A percentile compares a stretch with the other conserved stretches of the same genome.
These are phyloP conservation scores for Liparis tanakae DNA, from an alignment of 2,797 vertebrate genomes.

Conservation along the genomic window DNA sequence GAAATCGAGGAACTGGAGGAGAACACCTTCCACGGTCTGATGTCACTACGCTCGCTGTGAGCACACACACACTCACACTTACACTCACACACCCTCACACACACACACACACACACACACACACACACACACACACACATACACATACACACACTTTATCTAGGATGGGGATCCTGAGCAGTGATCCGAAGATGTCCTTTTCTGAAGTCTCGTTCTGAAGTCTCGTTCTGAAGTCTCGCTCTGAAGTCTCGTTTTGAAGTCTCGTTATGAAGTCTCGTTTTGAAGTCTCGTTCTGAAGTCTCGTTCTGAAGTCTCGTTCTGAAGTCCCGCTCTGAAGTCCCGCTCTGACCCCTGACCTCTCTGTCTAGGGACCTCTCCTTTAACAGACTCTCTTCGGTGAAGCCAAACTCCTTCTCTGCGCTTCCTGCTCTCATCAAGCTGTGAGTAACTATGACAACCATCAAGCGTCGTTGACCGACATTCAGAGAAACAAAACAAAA, in stretches of 20 bases:
- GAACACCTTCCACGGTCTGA: slow-evolving; percentile 88
- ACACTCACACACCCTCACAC: slow-evolving; percentile 56
- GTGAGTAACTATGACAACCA: slow-evolving; percentile 82
- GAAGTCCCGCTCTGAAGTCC: no score
- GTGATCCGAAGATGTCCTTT: slow-evolving; percentile 40
- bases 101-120: slow-evolving; percentile 26
- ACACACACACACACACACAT: not conserved
- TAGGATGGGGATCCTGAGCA: slow-evolving; percentile 37
- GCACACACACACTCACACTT: slow-evolving; percentile 51
- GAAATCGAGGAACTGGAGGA: slow-evolving; percentile 87
- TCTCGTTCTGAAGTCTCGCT: no score
- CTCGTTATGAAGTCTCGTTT: no score
- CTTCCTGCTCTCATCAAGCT: slow-evolving; percentile 91
- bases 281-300: no score
- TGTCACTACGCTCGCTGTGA: slow-evolving; percentile 90
- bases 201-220: no score
- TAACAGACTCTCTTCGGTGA: slow-evolving; percentile 88
- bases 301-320: no score
- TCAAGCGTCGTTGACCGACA: no score
- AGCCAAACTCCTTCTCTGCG: slow-evolving; percentile 87
- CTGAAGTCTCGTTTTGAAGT: no score
- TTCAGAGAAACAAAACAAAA: no score
- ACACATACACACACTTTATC: slow-evolving; percentile 38
- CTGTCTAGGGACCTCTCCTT: slow-evolving; percentile 88
- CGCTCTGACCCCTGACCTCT: not conserved